Percentiles rank a stretch among this genome's conserved stretches.
Conservation (phyloP, 2,888 invertebrate species). For the Apamea anceps region DNA sequence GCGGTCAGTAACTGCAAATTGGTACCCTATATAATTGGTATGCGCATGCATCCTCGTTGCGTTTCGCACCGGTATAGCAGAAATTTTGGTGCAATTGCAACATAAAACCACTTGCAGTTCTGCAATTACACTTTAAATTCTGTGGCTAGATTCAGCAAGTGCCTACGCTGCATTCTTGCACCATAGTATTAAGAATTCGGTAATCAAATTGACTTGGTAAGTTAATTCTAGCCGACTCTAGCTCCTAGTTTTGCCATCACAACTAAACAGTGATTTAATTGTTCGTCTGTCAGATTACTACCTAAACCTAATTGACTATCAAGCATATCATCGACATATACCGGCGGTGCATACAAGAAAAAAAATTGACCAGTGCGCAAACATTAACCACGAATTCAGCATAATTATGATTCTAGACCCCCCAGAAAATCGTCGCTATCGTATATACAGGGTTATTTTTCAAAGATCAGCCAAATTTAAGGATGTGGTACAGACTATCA, state of each 20-base stretch:
- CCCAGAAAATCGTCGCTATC: too few relatives aligned
- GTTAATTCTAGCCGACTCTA: too few relatives aligned
- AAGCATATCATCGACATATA: background rate
- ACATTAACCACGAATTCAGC: too few relatives aligned
- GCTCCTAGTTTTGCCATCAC: background rate
- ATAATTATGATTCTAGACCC: too few relatives aligned
- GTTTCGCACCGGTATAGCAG: background rate
- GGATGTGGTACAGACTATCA: too few relatives aligned
- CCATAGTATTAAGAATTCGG: background rate
- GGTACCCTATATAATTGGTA: background rate
- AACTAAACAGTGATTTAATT: background rate
- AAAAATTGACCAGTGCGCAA: too few relatives aligned
- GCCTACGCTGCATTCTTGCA: background rate
- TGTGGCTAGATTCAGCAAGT: conserved; percentile 8
- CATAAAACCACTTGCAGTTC: conserved; percentile 26
- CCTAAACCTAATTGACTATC: background rate
- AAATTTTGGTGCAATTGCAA: conserved; percentile 20
- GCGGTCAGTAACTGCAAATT: conserved; percentile 13
- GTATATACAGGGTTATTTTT: too few relatives aligned
- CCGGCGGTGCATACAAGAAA: background rate
- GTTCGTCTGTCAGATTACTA: background rate
- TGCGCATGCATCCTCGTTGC: background rate
- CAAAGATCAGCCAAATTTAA: too few relatives aligned
- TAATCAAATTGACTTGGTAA: background rate
- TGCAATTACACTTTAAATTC: conserved; percentile 30